Evolutionary conservation across 2,888 invertebrate species (phyloP).

Genomic region (Dicranocentrus wangi): DNA sequence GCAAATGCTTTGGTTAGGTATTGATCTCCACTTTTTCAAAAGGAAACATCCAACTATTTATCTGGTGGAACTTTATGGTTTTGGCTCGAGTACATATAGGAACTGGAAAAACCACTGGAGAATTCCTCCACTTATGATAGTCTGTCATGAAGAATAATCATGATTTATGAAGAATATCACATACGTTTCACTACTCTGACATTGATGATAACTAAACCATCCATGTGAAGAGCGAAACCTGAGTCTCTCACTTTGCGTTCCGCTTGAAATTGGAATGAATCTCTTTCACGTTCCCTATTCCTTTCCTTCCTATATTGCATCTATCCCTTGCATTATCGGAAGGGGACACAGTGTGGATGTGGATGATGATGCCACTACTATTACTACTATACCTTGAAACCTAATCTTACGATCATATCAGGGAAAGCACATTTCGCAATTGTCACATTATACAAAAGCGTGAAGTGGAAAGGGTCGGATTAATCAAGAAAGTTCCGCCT

Average conservation of each 20-base stretch:
- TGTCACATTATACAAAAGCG: conserved; percentile 57
- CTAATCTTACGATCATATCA: conserved; percentile 24
- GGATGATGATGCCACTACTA: background rate
- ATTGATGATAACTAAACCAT: conserved; percentile 66
- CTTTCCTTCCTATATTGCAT: conserved; percentile 14
- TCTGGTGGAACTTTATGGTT: conserved; percentile 39
- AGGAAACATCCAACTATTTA: conserved; percentile 57
- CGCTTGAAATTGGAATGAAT: conserved; percentile 13
- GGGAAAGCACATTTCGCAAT: conserved; percentile 56
- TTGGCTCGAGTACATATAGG: conserved; percentile 3
- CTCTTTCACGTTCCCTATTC: conserved; percentile 22
- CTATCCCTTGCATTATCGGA: conserved; percentile 28
- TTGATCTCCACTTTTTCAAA: conserved; percentile 55
- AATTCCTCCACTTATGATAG: conserved; percentile 66
- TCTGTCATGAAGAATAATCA: conserved; percentile 66
- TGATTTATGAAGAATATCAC: conserved; percentile 67
- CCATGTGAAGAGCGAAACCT: conserved; percentile 40
- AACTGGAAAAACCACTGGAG: conserved; percentile 61
- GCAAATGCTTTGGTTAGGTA: conserved; percentile 54
- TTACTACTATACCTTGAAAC: background rate
- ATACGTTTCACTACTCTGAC: conserved; percentile 65
- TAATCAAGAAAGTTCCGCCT: conserved; percentile 48
- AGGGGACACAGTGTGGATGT: conserved; percentile 14
- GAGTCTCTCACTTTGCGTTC: background rate
- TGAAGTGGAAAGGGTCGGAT: conserved; percentile 47